Conservation (phyloP, 2,113 vertebrate species). For the Microtus pennsylvanicus region DNA sequence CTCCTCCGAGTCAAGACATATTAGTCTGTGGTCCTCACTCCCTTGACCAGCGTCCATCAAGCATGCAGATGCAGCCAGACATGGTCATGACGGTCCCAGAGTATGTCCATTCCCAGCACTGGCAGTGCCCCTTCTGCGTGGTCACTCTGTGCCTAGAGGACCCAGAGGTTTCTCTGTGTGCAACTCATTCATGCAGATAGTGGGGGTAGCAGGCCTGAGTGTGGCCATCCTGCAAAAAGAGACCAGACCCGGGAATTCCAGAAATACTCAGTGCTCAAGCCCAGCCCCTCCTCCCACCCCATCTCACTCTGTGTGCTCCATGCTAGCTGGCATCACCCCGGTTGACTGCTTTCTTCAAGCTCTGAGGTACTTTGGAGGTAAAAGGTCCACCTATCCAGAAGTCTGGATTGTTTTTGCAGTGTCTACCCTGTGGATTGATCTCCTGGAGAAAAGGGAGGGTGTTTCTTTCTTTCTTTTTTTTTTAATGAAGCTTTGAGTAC, state of each 20-base stretch:
- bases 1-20: background rate
- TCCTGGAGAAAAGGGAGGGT: background rate
- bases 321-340: rapidly evolving
- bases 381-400: background rate
- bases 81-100: too few relatives aligned
- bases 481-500: rapidly evolving
- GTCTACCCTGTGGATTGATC: background rate
- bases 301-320: too few relatives aligned
- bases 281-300: rapidly evolving
- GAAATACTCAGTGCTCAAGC: background rate
- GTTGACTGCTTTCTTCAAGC: background rate
- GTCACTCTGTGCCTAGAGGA: background rate
- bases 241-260: background rate
- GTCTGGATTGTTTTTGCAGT: background rate
- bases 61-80: background rate
- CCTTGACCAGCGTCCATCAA: background rate
- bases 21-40: background rate
- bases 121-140: background rate
- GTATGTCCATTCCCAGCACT: background rate
- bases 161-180: background rate
- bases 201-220: rapidly evolving
- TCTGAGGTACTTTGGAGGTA: background rate
- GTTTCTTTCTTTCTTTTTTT: rapidly evolving
- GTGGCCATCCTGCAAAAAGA: background rate
- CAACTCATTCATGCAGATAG: background rate